Conservation (phyloP, 2,888 invertebrate genomes). For the Drosophila silvestris region DNA sequence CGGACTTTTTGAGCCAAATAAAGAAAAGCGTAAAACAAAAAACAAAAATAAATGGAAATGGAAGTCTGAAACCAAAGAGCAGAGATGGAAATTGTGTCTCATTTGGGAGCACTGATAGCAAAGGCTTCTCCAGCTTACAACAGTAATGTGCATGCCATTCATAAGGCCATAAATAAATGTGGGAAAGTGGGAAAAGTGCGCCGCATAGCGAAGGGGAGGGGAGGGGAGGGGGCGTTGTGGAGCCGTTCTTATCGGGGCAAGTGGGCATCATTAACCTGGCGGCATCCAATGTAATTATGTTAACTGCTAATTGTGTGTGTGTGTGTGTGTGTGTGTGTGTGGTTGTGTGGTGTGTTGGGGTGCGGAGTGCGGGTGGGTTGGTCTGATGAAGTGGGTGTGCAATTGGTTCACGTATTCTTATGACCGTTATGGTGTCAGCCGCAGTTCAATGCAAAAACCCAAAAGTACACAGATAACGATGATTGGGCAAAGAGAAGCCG, state of each 20-base stretch:
- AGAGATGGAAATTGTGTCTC: constrained; percentile 32
- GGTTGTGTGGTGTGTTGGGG: neutral
- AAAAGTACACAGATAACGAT: constrained; percentile 40
- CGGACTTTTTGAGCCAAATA: constrained; percentile 37
- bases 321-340: constrained; percentile 10
- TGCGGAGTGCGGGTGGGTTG: neutral
- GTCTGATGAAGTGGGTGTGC: neutral
- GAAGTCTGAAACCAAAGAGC: constrained; percentile 34
- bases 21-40: neutral
- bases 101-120: constrained; percentile 51
- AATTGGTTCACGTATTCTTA: constrained; percentile 13
- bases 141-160: constrained; percentile 51
- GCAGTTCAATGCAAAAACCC: constrained; percentile 29
- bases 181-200: constrained; percentile 16
- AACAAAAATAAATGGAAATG: neutral
- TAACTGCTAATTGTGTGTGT: constrained; percentile 70
- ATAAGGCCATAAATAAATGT: constrained; percentile 58
- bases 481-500: constrained; percentile 35
- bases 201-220: neutral
- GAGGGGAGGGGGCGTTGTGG: neutral
- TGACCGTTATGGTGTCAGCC: neutral
- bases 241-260: constrained; percentile 62
- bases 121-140: constrained; percentile 28
- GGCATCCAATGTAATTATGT: constrained; percentile 65
- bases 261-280: constrained; percentile 70